Evolutionary conservation across 2,888 invertebrate species (phyloP).

Genomic region (Drosophila paracracens): DNA sequence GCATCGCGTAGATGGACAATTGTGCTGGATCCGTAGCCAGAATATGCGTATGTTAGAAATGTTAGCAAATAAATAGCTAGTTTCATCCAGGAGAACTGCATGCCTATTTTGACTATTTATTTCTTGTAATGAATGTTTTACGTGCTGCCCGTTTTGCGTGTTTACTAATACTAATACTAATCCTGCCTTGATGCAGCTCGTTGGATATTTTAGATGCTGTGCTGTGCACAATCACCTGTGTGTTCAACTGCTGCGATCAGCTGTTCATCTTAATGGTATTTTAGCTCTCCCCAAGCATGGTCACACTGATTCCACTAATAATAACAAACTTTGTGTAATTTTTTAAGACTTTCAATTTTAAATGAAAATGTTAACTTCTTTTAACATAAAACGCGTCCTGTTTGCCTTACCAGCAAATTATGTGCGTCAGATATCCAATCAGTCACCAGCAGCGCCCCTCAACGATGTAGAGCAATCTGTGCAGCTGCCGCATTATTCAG

Average conservation of each 20-base stretch:
- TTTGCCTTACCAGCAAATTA: slow-evolving; percentile 1
- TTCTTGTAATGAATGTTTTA: neutral
- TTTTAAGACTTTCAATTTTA: neutral
- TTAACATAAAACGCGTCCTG: slow-evolving; percentile 19
- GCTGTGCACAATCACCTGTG: slow-evolving; percentile 35
- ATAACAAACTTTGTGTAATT: slow-evolving; percentile 36
- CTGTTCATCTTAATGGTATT: slow-evolving; percentile 16
- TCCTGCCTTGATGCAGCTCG: neutral
- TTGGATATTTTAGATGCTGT: slow-evolving; percentile 41
- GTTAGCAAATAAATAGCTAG: slow-evolving; percentile 90
- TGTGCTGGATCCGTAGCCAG: slow-evolving; percentile 92
- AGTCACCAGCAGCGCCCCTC: neutral
- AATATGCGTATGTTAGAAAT: slow-evolving; percentile 92
- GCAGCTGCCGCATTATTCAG: slow-evolving; percentile 53
- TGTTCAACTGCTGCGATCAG: slow-evolving; percentile 24
- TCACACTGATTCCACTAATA: slow-evolving; percentile 21
- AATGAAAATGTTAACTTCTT: slow-evolving; percentile 49
- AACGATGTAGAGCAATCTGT: slow-evolving; percentile 22
- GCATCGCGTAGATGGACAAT: slow-evolving; percentile 91
- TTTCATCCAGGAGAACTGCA: slow-evolving; percentile 92
- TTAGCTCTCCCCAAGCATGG: neutral
- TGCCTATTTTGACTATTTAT: slow-evolving; percentile 78
- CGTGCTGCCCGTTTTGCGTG: slow-evolving; percentile 5
- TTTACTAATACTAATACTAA: slow-evolving; percentile 19
- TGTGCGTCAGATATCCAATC: slow-evolving; percentile 19